These are phyloP conservation scores for Lepilemur ruficaudatus DNA, from an alignment of 2,797 vertebrate species.

Conservation along the genomic window DNA sequence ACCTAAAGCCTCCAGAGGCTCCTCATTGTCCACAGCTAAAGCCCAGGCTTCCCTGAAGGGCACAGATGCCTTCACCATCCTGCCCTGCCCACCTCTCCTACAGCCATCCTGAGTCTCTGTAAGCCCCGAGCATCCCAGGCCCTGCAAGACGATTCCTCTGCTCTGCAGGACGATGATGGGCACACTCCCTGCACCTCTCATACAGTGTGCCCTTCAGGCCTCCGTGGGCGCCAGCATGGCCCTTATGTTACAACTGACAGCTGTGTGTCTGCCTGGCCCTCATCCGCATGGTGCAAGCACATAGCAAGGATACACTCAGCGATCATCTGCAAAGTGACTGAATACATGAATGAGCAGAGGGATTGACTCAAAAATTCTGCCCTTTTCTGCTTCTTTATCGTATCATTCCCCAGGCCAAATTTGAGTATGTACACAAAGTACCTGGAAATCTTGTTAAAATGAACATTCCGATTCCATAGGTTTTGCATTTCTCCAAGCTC, in stretches of 20 bases:
- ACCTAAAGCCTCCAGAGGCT: background rate
- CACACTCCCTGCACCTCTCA: background rate
- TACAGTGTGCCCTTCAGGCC: fast-evolving
- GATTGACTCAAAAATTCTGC: background rate
- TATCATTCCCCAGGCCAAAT: background rate
- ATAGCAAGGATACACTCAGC: background rate
- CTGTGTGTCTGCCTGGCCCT: background rate
- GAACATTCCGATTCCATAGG: background rate
- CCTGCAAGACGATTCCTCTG: background rate
- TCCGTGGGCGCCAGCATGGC: no score
- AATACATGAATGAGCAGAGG: background rate
- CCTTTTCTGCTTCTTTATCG: background rate
- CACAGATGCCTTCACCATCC: background rate
- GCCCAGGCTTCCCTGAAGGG: background rate
- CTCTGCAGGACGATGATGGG: background rate
- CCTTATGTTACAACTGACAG: background rate
- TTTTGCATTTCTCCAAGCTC: background rate
- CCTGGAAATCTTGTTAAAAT: background rate
- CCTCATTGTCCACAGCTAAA: background rate
- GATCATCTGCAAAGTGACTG: background rate
- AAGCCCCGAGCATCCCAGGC: background rate
- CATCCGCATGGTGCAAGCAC: fast-evolving
- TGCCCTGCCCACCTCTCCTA: background rate
- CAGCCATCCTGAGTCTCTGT: background rate
- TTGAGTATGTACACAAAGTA: constrained; percentile 1